Evolutionary conservation across 2,797 vertebrate species (phyloP).

Genomic region (Enoplosus armatus): DNA sequence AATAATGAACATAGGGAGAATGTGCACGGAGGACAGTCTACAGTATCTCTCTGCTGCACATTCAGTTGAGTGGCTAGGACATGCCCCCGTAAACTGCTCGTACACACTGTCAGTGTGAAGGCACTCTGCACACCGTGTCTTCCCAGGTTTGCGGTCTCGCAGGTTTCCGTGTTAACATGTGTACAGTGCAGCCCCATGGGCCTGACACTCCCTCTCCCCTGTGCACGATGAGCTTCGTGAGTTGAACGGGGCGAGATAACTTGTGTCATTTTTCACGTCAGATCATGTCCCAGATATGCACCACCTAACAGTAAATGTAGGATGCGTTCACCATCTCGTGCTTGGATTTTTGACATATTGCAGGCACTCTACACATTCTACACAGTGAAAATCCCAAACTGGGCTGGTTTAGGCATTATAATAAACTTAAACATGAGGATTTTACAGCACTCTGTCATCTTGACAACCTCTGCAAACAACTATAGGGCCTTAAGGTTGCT

Average conservation of each 20-base stretch:
- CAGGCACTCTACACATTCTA: slow-evolving; percentile 35
- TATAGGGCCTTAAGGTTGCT: slow-evolving; percentile 54
- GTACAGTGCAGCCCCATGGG: slow-evolving; percentile 27
- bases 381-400: slow-evolving; percentile 54
- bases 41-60: slow-evolving; percentile 29
- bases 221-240: slow-evolving; percentile 1
- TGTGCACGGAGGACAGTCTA: slow-evolving; percentile 17
- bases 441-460: slow-evolving; percentile 60
- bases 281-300: slow-evolving; percentile 53
- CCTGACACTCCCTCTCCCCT: slow-evolving; percentile 19
- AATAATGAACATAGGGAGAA: slow-evolving; percentile 55
- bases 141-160: slow-evolving; percentile 34
- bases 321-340: slow-evolving; percentile 23
- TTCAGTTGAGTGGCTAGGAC: slow-evolving; percentile 37
- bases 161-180: slow-evolving; percentile 65
- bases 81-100: slow-evolving; percentile 48
- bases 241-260: slow-evolving; percentile 35
- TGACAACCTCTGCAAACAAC: slow-evolving; percentile 71
- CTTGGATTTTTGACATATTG: slow-evolving; percentile 56
- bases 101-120: slow-evolving; percentile 25
- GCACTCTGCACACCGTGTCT: slow-evolving; percentile 28
- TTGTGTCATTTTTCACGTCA: slow-evolving; percentile 53
- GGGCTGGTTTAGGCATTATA: slow-evolving; percentile 50
- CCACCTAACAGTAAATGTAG: slow-evolving; percentile 43
- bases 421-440: slow-evolving; percentile 55